These are phyloP conservation scores for Girardinus metallicus DNA, from an alignment of 2,797 vertebrate genomes.

Conservation along the genomic window DNA sequence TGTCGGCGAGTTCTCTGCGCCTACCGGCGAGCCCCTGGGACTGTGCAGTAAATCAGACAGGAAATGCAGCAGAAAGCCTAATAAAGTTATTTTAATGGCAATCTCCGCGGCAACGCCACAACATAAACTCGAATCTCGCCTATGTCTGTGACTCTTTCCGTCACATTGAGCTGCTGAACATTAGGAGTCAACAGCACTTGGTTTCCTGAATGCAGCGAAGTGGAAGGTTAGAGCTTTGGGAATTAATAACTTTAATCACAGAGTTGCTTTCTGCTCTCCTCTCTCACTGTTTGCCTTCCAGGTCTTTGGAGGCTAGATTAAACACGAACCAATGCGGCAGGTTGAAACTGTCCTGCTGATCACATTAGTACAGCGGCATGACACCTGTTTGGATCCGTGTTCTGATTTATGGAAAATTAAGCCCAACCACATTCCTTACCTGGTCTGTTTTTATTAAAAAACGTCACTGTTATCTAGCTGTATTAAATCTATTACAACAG, in stretches of 20 bases:
- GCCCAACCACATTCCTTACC: constrained; percentile 40
- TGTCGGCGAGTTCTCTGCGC: constrained; percentile 60
- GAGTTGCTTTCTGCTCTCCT: constrained; percentile 44
- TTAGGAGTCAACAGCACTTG: constrained; percentile 24
- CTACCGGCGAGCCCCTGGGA: constrained; percentile 76
- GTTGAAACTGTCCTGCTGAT: constrained; percentile 66
- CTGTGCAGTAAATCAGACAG: constrained; percentile 79
- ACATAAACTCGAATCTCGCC: constrained; percentile 47
- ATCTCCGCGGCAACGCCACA: constrained; percentile 61
- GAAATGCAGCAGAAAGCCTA: constrained; percentile 81
- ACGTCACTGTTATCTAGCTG: constrained; percentile 34
- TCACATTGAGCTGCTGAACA: constrained; percentile 30
- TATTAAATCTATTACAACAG: background rate
- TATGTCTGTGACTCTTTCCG: constrained; percentile 1
- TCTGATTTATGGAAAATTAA: constrained; percentile 47
- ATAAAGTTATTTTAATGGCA: constrained; percentile 78
- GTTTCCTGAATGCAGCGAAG: constrained; percentile 44
- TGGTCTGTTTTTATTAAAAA: constrained; percentile 60
- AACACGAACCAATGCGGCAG: constrained; percentile 56
- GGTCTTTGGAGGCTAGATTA: constrained; percentile 70
- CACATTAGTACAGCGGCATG: constrained; percentile 68
- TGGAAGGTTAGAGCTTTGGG: constrained; percentile 69
- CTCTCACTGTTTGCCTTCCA: constrained; percentile 57
- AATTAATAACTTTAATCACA: constrained; percentile 74
- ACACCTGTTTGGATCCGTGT: constrained; percentile 58